A percentile compares a stretch with the other conserved stretches of the same genome.
Evolutionary conservation across 2,113 vertebrate genomes (phyloP).

Genomic region (Siphamia tubifer): DNA sequence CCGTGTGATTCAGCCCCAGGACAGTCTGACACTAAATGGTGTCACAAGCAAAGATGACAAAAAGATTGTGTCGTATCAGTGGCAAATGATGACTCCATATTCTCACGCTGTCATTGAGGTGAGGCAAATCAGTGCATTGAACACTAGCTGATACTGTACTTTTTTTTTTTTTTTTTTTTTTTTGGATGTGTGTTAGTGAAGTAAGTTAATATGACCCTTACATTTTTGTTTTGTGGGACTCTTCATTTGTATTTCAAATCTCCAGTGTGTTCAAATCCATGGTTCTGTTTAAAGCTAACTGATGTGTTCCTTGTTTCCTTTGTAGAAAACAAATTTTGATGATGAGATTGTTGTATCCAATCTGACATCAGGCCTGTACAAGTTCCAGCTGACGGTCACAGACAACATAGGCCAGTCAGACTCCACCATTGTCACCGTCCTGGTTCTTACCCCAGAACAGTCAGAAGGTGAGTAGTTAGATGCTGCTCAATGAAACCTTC

Average conservation of each 20-base stretch:
- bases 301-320: constrained; percentile 11
- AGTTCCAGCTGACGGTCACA: constrained; percentile 85
- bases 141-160: not conserved
- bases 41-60: constrained; percentile 81
- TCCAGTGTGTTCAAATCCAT: not conserved
- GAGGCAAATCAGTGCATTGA: not conserved
- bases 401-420: constrained; percentile 76
- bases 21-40: constrained; percentile 82
- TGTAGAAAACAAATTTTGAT: constrained; percentile 68
- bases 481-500: no score
- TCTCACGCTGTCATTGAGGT: constrained; percentile 79
- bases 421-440: constrained; percentile 80
- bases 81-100: constrained; percentile 78
- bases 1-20: constrained; percentile 85
- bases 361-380: constrained; percentile 84
- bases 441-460: constrained; percentile 87
- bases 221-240: no score
- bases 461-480: constrained; percentile 84
- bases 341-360: constrained; percentile 85
- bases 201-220: no score
- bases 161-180: no score
- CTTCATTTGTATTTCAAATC: no score
- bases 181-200: no score
- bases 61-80: constrained; percentile 73
- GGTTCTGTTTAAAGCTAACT: not conserved